These are phyloP conservation scores for Mimachlamys varia DNA, from an alignment of 2,888 invertebrate species.

Conservation along the genomic window DNA sequence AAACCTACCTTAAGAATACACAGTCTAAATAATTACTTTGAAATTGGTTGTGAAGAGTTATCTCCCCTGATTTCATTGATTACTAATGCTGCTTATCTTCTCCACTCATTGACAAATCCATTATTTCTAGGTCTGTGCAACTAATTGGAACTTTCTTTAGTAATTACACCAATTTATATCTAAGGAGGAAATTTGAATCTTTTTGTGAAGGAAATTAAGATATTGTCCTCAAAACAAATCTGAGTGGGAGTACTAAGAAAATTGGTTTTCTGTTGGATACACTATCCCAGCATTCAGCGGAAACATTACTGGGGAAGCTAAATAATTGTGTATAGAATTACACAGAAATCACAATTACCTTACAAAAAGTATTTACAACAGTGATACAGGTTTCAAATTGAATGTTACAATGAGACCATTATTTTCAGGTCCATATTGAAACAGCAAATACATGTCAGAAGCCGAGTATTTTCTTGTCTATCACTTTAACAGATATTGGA, in stretches of 20 bases:
- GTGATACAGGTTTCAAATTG: neutral
- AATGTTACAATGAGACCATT: neutral
- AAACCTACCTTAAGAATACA: neutral
- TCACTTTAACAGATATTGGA: neutral
- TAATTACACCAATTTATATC: constrained; percentile 2
- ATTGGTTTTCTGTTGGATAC: neutral
- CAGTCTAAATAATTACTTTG: neutral
- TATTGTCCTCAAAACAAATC: neutral
- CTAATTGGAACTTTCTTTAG: neutral
- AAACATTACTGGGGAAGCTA: neutral
- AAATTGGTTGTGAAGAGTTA: constrained; percentile 8
- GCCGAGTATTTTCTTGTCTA: neutral
- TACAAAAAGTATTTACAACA: neutral
- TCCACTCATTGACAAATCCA: neutral
- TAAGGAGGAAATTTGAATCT: neutral
- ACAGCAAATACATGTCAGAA: neutral
- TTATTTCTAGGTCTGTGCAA: neutral
- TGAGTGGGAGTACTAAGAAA: neutral
- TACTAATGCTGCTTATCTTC: neutral
- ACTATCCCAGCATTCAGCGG: neutral
- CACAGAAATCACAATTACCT: neutral
- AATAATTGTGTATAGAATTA: neutral
- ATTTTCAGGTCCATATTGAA: neutral
- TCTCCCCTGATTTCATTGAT: neutral
- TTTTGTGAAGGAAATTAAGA: neutral